phyloP scores from a whole-genome alignment of 2,888 invertebrate genomes.

The Smittia aterrima region DNA sequence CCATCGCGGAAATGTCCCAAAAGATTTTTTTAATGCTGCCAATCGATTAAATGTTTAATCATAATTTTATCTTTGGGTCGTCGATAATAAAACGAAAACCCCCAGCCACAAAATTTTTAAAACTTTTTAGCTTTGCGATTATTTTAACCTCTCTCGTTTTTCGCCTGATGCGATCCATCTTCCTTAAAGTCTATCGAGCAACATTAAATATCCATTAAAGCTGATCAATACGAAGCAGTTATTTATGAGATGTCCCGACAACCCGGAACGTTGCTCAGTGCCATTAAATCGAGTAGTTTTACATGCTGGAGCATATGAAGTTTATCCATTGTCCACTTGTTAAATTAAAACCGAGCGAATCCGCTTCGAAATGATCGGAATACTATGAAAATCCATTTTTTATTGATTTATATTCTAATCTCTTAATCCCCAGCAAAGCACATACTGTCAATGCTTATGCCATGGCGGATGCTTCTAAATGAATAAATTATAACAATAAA shows the following conservation, averaged over 20 bases:
- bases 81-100: no score
- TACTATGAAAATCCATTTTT: not conserved
- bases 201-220: conserved; percentile 37
- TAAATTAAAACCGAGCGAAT: not conserved
- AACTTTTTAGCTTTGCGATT: not conserved
- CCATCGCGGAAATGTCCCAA: no score
- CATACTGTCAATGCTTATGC: not conserved
- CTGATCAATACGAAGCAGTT: conserved; percentile 15
- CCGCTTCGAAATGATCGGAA: not conserved
- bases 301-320: no score
- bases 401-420: conserved; percentile 8
- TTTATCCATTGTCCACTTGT: not conserved
- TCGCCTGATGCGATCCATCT: conserved; percentile 13
- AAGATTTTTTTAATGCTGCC: no score
- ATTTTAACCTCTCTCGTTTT: not conserved
- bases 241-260: conserved; percentile 17
- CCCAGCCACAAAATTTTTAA: no score
- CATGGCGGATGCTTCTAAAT: not conserved
- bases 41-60: no score
- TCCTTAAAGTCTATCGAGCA: not conserved
- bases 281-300: not conserved
- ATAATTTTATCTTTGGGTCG: no score
- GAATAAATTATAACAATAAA: conserved; percentile 14
- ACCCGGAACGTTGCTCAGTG: not conserved
- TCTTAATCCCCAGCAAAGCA: not conserved